phyloP scores from a whole-genome alignment of 2,888 invertebrate species.

The Molanna angustata region DNA sequence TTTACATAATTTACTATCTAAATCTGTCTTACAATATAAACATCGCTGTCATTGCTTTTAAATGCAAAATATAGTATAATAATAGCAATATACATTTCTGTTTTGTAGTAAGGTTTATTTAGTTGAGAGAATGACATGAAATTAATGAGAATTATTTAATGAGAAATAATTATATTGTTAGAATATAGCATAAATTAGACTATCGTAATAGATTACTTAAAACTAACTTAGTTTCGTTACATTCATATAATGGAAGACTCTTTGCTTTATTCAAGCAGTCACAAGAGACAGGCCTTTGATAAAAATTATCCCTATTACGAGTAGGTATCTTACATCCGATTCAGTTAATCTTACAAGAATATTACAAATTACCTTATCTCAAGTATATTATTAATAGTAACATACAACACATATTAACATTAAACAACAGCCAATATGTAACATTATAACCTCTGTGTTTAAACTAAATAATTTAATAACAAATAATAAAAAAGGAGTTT shows the following conservation, averaged over 20 bases:
- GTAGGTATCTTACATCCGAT: conserved; percentile 19
- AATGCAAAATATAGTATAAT: too few relatives aligned
- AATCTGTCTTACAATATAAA: too few relatives aligned
- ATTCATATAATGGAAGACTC: conserved; percentile 33
- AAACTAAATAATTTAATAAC: too few relatives aligned
- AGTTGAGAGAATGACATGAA: too few relatives aligned
- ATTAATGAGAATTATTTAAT: too few relatives aligned
- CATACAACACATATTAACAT: conserved; percentile 25
- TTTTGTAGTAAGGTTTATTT: too few relatives aligned
- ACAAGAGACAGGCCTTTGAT: conserved; percentile 32
- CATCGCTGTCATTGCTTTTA: too few relatives aligned
- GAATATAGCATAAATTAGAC: conserved; percentile 5
- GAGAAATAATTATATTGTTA: too few relatives aligned
- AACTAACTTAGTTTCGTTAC: conserved; percentile 26
- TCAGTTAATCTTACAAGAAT: not conserved
- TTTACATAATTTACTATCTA: too few relatives aligned
- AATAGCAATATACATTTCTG: too few relatives aligned
- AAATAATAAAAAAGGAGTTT: too few relatives aligned
- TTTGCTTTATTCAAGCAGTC: conserved; percentile 33
- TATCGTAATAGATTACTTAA: conserved; percentile 13
- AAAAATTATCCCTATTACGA: conserved; percentile 29
- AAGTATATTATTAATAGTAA: conserved; percentile 18
- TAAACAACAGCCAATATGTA: conserved; percentile 25
- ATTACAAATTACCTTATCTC: conserved; percentile 11
- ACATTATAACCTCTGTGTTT: conserved; percentile 7